phyloP scores from a whole-genome alignment of 2,888 invertebrate genomes.

The Ophonus ardosiacus region DNA sequence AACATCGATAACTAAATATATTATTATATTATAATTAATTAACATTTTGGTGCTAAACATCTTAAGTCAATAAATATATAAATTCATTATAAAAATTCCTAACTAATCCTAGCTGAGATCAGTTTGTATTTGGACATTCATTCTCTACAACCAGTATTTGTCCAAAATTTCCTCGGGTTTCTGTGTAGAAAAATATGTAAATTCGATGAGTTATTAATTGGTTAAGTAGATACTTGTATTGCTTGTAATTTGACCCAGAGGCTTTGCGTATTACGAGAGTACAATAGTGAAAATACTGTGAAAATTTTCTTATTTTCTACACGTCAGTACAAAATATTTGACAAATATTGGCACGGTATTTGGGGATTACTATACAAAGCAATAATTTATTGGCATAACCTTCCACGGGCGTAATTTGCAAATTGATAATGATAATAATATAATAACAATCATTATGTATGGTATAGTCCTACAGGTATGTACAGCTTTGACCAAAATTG shows the following conservation, averaged over 20 bases:
- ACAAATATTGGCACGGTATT: constrained; percentile 61
- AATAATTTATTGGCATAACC: no score
- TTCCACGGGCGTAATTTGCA: no score
- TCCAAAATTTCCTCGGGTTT: constrained; percentile 47
- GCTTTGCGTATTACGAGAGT: constrained; percentile 27
- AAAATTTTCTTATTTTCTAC: constrained; percentile 53
- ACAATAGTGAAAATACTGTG: constrained; percentile 48
- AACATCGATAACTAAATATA: constrained; percentile 63
- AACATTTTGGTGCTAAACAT: constrained; percentile 62
- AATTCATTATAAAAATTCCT: constrained; percentile 59
- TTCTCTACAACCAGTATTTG: constrained; percentile 56
- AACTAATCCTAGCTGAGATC: constrained; percentile 60
- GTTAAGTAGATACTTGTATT: constrained; percentile 39
- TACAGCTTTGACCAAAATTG: no score
- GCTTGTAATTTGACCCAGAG: constrained; percentile 46
- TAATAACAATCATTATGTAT: no score
- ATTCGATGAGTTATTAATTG: constrained; percentile 60
- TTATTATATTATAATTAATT: constrained; percentile 40
- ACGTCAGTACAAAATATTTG: constrained; percentile 59
- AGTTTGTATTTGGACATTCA: constrained; percentile 54
- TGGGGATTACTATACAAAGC: background rate
- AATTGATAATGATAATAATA: no score
- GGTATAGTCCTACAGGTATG: no score
- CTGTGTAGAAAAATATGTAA: constrained; percentile 61
- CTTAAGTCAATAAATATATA: constrained; percentile 59